These are phyloP conservation scores for Rhodinocichla rosea DNA, from an alignment of 2,113 vertebrate genomes.

Conservation along the genomic window DNA sequence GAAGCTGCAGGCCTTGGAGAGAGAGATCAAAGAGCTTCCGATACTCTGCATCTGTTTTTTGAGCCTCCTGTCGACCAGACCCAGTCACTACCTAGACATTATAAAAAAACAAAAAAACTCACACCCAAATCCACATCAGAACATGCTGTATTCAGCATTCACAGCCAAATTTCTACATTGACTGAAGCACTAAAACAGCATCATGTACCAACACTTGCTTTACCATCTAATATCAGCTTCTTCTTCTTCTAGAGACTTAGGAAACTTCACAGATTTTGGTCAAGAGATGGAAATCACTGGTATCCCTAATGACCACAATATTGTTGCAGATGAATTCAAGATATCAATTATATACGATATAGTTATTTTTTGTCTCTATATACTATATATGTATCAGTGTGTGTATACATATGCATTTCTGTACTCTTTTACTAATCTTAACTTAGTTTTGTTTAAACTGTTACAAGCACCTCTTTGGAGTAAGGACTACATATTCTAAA, in stretches of 20 bases:
- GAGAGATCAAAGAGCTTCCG: constrained; percentile 94
- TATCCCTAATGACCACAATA: neutral
- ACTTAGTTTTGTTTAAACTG: neutral
- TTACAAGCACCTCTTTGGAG: neutral
- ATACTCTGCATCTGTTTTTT: constrained; percentile 93
- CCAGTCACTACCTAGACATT: constrained; percentile 90
- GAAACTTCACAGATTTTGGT: neutral
- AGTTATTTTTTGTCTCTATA: neutral
- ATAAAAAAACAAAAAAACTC: neutral
- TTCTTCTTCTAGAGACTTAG: neutral
- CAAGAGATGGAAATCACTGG: neutral
- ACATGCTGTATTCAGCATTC: neutral
- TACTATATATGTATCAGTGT: neutral
- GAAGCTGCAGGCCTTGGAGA: constrained; percentile 93
- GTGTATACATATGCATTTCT: neutral
- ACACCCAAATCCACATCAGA: neutral
- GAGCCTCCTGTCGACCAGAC: constrained; percentile 92
- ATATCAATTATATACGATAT: neutral
- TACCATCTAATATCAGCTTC: neutral
- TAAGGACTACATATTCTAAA: neutral
- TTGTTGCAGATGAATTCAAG: neutral
- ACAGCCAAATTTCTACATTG: neutral
- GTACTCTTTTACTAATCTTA: neutral
- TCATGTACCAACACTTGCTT: neutral
- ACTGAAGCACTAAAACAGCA: neutral